Evolutionary conservation across 2,888 invertebrate species (phyloP).

Genomic region (Apeira syringaria): DNA sequence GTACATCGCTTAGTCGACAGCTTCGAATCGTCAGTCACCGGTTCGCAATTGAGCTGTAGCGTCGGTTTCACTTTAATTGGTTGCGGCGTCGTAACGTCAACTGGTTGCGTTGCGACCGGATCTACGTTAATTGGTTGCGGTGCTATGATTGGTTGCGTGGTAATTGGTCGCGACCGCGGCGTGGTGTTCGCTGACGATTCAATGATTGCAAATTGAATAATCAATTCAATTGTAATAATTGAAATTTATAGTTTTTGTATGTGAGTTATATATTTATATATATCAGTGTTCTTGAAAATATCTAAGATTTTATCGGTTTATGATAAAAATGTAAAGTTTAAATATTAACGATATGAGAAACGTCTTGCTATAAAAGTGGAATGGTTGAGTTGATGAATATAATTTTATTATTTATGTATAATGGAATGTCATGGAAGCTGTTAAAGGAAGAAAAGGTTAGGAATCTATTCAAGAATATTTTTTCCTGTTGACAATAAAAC

Average conservation of each 20-base stretch:
- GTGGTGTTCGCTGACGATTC: not conserved
- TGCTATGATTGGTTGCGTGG: not conserved
- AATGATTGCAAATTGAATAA: conserved; percentile 1
- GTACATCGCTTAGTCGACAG: conserved; percentile 17
- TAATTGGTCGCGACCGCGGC: not conserved
- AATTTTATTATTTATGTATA: conserved; percentile 9
- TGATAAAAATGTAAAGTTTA: conserved; percentile 8
- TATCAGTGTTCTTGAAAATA: conserved; percentile 12
- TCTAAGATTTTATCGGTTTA: not conserved
- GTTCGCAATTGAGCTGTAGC: conserved; percentile 3
- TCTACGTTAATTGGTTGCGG: not conserved
- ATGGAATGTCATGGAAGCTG: conserved; percentile 18
- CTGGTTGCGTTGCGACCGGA: not conserved
- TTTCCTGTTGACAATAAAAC: conserved; percentile 7
- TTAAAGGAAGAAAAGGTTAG: conserved; percentile 5
- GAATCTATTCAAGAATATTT: not conserved
- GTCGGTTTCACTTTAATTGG: not conserved
- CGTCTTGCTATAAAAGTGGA: conserved; percentile 19
- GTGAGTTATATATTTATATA: too few species aligned
- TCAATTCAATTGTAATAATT: too few species aligned
- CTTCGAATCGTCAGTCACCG: conserved; percentile 5
- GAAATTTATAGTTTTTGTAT: too few species aligned
- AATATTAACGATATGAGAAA: conserved; percentile 1
- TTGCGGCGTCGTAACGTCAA: not conserved
- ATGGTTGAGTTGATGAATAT: conserved; percentile 21